phyloP scores from a whole-genome alignment of 92 coral and sea anemone genomes.

The Siderastrea radians region DNA sequence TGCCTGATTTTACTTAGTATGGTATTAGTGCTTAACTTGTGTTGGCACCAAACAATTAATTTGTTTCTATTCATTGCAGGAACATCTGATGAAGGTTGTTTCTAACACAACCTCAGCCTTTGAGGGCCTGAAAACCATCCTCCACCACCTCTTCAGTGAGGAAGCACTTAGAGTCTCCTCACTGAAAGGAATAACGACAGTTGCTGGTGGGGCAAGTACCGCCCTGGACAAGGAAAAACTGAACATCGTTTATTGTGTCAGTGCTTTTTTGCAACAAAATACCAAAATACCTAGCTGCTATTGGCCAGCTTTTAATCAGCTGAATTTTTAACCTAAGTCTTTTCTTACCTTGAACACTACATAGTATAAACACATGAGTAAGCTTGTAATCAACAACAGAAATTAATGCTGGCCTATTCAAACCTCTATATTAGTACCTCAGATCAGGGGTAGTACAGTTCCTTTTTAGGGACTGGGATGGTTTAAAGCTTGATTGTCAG shows the following conservation, averaged over 20 bases:
- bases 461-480: not conserved
- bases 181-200: conserved; percentile 53
- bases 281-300: not conserved
- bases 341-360: not conserved
- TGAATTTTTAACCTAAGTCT: not conserved
- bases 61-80: conserved; percentile 7
- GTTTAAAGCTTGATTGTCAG: not conserved
- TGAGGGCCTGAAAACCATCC: conserved; percentile 44
- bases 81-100: conserved; percentile 8
- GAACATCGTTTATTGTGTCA: not conserved
- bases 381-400: not conserved
- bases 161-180: conserved; percentile 52
- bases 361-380: not conserved
- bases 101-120: conserved; percentile 29
- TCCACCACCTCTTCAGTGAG: conserved; percentile 38
- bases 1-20: too few species aligned
- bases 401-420: not conserved
- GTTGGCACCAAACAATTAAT: not conserved
- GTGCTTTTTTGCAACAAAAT: not conserved
- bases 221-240: not conserved
- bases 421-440: not conserved
- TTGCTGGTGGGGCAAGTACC: conserved; percentile 36
- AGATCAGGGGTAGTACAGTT: not conserved
- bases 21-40: too few species aligned
- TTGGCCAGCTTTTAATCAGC: conserved; percentile 5